phyloP scores from a whole-genome alignment of 2,113 vertebrate species.

The Salvelinus alpinus region DNA sequence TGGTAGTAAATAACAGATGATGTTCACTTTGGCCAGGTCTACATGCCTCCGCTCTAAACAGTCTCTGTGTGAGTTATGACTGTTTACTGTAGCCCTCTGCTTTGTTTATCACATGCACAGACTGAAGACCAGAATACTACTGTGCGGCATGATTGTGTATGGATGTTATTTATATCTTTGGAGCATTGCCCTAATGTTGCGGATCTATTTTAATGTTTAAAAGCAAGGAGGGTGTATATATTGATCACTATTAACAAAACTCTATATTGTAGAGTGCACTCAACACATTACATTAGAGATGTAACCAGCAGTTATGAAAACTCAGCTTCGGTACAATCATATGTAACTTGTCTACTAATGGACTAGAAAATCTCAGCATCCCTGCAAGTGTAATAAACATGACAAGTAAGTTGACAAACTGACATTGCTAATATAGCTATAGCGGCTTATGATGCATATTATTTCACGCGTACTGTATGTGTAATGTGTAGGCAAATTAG shows the following conservation, averaged over 20 bases:
- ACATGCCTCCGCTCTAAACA: constrained; percentile 70
- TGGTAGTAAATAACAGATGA: constrained; percentile 70
- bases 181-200: background rate
- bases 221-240: too few relatives aligned
- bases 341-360: background rate
- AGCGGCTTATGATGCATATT: background rate
- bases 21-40: constrained; percentile 61
- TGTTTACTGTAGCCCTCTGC: constrained; percentile 70
- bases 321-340: background rate
- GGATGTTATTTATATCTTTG: background rate
- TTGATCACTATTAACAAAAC: too few relatives aligned
- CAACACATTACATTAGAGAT: background rate
- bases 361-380: background rate
- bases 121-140: constrained; percentile 52
- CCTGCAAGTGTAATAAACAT: background rate
- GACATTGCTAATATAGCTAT: background rate
- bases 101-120: constrained; percentile 57
- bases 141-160: constrained; percentile 23
- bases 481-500: background rate
- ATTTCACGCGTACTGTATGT: background rate
- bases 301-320: background rate
- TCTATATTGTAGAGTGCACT: too few relatives aligned
- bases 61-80: constrained; percentile 62
- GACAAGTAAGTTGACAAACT: background rate
- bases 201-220: too few relatives aligned